Evolutionary conservation across 2,888 invertebrate genomes (phyloP), one percentile per base, ranked within the genome.

Genomic region (Hydrotaea diabolus): DNA sequence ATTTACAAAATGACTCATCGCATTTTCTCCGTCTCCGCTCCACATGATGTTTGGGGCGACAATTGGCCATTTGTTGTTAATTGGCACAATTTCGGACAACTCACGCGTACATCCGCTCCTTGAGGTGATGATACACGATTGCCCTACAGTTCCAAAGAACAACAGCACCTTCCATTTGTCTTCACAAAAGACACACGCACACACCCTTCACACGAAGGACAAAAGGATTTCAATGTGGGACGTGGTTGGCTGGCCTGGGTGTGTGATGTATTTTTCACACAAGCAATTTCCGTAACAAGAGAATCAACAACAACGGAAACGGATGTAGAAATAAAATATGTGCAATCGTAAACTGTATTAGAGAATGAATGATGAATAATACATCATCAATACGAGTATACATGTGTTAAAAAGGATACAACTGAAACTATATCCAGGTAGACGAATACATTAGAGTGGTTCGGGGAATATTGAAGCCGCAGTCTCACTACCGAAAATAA

Each of bases 251-350:
- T n/a, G n/a, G 21, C 46, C 43, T 69, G 13, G 3, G 15, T 46
- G 11, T 46, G 3, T 59, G 4, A 0, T 69, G 21, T 31, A 64
- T 26, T 53, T 19, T 64, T 74, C 64, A 66, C 66, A 57, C 73
- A 74, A 66, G 17, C n/a, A 53, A 57, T 64, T 74, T 79, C 79
- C 79, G 79, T 74, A 46, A 64, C 55, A 79, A 36, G 39, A 39
- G 5, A 43, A 39, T 46, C 26, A 43, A 43, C 66, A 55, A 71
- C 19, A 43, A 62, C 79, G 79, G 79, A 79, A 79, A 74, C 79
- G 79, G 79, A 79, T 49, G 72, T 79, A 73, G 23, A 39, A 31
- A 71, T 62, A 46, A 59, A 64, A 76, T 64, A 75, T 75, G 46
- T 66, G 23, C 36, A 73, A 57, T 36, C 49, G 19, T 73, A 36